Percentiles rank a stretch among this genome's conserved stretches.
These are phyloP conservation scores for Sitta europaea DNA, from an alignment of 2,113 vertebrate genomes.

Conservation along the genomic window DNA sequence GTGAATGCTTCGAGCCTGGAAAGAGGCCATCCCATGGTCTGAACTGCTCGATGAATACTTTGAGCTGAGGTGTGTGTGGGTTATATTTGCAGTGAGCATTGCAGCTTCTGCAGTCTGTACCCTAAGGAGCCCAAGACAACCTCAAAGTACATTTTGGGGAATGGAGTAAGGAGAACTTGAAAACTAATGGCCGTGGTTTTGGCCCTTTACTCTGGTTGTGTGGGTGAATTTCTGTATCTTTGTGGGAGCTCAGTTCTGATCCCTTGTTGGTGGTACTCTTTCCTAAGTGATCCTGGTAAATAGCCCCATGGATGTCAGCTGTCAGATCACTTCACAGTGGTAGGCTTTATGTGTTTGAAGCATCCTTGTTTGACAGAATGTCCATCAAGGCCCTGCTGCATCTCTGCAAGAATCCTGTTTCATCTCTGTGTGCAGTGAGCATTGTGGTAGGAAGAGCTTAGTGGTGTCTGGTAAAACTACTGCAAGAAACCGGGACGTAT, in stretches of 20 bases:
- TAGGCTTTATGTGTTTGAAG: not conserved
- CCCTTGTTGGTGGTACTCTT: accelerated
- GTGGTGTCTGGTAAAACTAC: not conserved
- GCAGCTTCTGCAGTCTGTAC: not conserved
- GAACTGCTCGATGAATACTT: accelerated
- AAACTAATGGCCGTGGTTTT: accelerated
- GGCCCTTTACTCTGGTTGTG: not conserved
- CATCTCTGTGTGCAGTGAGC: not conserved
- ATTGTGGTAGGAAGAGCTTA: not conserved
- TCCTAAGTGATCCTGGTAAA: not conserved
- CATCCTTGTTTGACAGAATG: not conserved
- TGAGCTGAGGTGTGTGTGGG: accelerated
- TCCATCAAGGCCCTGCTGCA: not conserved
- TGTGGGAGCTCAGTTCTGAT: not conserved
- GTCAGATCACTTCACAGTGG: too few species aligned
- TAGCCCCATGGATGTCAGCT: accelerated
- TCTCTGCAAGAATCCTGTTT: not conserved
- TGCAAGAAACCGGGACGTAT: not conserved
- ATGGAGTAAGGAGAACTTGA: not conserved
- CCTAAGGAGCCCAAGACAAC: accelerated
- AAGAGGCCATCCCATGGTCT: accelerated
- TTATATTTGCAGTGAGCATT: not conserved
- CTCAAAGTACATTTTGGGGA: accelerated
- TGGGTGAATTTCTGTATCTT: not conserved
- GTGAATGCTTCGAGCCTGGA: not conserved